Conservation (phyloP, 2,113 vertebrate species). For the Protomyctophum bolini region DNA sequence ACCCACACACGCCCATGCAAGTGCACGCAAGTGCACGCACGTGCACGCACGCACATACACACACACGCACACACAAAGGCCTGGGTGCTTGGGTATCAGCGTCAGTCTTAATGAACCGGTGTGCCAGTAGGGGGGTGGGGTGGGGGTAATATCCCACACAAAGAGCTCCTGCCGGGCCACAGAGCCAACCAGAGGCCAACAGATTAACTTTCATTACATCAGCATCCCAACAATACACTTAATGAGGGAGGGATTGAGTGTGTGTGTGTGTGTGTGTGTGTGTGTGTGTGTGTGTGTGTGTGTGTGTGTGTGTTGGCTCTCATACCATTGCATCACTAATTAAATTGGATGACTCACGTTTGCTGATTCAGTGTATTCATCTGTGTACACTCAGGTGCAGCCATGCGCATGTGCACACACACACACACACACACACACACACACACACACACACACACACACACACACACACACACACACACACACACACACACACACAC, state of each 20-base stretch:
- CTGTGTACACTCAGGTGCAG: not conserved
- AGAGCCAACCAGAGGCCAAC: constrained; percentile 77
- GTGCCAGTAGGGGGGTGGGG: constrained; percentile 69
- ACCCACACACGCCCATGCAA: constrained; percentile 47
- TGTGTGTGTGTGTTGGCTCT: constrained; percentile 37
- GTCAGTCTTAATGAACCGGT: constrained; percentile 82
- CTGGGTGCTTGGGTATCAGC: constrained; percentile 73
- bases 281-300: not conserved
- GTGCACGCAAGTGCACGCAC: constrained; percentile 57
- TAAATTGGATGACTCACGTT: constrained; percentile 63
- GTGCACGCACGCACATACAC: constrained; percentile 56
- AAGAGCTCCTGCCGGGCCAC: constrained; percentile 65
- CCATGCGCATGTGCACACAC: not conserved
- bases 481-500: constrained; percentile 1
- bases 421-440: not conserved
- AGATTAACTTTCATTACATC: constrained; percentile 85
- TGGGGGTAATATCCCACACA: constrained; percentile 73
- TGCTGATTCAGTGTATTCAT: constrained; percentile 66
- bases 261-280: constrained; percentile 31
- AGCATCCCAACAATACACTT: constrained; percentile 80
- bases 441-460: constrained; percentile 7
- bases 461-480: not conserved
- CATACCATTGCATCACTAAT: constrained; percentile 73
- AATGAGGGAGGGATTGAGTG: constrained; percentile 76
- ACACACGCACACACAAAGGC: constrained; percentile 57